Conservation (phyloP, 2,113 vertebrate species). For the Turnix velox region DNA sequence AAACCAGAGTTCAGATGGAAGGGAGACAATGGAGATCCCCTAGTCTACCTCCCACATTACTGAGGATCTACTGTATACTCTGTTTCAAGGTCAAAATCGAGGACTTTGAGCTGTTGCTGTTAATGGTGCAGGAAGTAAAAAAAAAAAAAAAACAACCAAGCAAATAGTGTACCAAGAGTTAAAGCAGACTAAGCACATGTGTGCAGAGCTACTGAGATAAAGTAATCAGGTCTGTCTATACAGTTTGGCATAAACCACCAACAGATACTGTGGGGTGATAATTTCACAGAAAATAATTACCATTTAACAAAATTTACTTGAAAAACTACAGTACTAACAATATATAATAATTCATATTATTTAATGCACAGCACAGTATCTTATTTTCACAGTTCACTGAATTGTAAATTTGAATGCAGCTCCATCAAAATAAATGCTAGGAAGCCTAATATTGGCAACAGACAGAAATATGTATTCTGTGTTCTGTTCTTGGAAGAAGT, state of each 20-base stretch:
- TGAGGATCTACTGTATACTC: neutral
- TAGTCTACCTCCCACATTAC: neutral
- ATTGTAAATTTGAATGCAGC: neutral
- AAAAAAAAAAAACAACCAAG: neutral
- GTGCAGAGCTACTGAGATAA: neutral
- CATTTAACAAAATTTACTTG: neutral
- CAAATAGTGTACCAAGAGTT: neutral
- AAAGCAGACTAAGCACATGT: neutral
- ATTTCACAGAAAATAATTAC: neutral
- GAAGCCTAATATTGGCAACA: neutral
- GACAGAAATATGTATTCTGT: neutral
- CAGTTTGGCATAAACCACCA: neutral
- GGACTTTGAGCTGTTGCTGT: neutral
- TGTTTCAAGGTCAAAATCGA: neutral
- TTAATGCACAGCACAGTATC: neutral
- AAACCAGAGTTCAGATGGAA: neutral
- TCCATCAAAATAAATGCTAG: neutral
- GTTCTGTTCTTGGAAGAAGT: neutral
- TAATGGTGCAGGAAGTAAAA: neutral
- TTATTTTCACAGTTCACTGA: neutral
- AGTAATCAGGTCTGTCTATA: neutral
- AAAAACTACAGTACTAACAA: neutral
- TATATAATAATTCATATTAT: neutral
- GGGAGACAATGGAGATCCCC: neutral
- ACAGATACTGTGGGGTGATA: neutral